Conservation (phyloP, 2,888 invertebrate genomes). For the Dioctria linearis region DNA sequence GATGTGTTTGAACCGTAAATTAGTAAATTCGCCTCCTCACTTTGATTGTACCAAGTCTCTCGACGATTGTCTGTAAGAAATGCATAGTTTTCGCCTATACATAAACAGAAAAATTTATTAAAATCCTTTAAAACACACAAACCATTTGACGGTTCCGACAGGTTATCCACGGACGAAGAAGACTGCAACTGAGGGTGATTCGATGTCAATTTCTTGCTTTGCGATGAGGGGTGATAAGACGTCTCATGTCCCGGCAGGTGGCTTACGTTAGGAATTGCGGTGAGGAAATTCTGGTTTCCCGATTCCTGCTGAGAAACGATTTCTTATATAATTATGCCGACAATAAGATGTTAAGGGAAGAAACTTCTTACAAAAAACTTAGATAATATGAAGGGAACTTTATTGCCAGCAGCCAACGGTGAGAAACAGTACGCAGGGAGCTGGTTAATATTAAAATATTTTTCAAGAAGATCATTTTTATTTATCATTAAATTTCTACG, state of each 20-base stretch:
- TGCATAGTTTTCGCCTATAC: not conserved
- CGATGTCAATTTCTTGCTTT: conserved; percentile 54
- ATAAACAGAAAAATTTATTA: conserved; percentile 8
- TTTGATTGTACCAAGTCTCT: conserved; percentile 64
- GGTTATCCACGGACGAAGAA: conserved; percentile 42
- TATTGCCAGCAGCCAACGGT: no score
- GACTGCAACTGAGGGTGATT: conserved; percentile 46
- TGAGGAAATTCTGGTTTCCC: conserved; percentile 53
- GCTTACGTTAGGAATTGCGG: conserved; percentile 58
- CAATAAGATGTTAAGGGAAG: conserved; percentile 12
- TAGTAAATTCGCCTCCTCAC: conserved; percentile 63
- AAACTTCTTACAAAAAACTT: not conserved
- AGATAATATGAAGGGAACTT: no score
- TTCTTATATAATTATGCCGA: conserved; percentile 14
- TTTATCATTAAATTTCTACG: no score
- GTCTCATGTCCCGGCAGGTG: conserved; percentile 61
- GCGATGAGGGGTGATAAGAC: conserved; percentile 58
- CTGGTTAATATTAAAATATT: no score
- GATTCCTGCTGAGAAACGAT: conserved; percentile 44
- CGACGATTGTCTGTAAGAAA: conserved; percentile 63
- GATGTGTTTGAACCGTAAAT: conserved; percentile 64
- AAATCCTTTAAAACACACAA: conserved; percentile 33
- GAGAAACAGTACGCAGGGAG: no score
- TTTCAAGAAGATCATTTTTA: no score
- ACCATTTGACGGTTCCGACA: conserved; percentile 56